phyloP scores from a whole-genome alignment of 2,113 vertebrate species.

The Hippotragus niger region DNA sequence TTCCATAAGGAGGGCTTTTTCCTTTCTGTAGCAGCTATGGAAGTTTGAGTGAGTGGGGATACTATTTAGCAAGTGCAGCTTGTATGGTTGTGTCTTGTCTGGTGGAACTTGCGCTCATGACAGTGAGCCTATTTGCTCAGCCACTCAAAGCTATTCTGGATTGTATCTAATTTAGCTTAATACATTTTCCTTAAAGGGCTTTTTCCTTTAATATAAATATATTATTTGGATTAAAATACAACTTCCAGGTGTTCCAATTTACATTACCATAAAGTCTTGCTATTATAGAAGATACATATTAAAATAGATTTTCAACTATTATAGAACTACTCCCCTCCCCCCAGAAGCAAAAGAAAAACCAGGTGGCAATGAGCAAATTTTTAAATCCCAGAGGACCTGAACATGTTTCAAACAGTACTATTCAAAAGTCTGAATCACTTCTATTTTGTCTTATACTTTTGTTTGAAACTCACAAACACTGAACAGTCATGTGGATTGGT shows the following conservation, averaged over 20 bases:
- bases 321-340: background rate
- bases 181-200: background rate
- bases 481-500: background rate
- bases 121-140: background rate
- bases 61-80: background rate
- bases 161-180: background rate
- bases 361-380: background rate
- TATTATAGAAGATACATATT: background rate
- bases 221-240: constrained; percentile 17
- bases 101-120: background rate
- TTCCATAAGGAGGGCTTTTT: background rate
- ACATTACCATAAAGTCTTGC: background rate
- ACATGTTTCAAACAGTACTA: background rate
- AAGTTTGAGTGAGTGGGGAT: background rate
- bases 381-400: background rate
- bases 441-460: background rate
- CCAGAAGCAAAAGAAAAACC: background rate
- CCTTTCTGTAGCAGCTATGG: background rate
- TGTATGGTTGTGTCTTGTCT: background rate
- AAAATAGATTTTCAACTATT: background rate
- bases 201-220: constrained; percentile 5
- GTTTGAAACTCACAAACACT: background rate
- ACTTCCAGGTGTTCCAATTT: background rate
- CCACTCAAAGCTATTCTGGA: background rate
- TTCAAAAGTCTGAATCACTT: background rate